Base-by-base conservation (phyloP, 2,797 vertebrate genomes). In the Siniperca scherzeri region DNA sequence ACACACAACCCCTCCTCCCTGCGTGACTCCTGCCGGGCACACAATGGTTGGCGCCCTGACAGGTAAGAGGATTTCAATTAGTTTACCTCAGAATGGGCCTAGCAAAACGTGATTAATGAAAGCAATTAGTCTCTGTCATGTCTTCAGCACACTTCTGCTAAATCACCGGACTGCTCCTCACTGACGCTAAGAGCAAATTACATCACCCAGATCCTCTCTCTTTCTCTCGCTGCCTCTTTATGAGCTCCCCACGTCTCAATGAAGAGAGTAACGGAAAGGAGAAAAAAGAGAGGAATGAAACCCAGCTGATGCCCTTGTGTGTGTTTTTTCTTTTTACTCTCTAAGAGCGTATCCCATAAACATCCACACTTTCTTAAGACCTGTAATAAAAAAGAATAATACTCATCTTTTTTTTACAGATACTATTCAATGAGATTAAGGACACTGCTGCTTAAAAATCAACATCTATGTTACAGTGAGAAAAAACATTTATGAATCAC, bases 61-160 rank as follows among this genome's bases (percentile, higher is more conserved):
- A 94, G 93, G 95, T 93, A 95, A 94, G 94, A 95, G 94, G 95
- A 94, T 96, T 96, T 96, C 94, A 95, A 95, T 96, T 95, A 95
- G 95, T 95, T 96, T 96, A 96, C 93, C 95, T 94, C 94, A 67
- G 92, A 94, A 91, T 87, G 86, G 89, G 89, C 86, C 90, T 87
- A 62, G 87, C 88, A 76, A 96, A 94, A 93, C 84, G 87, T 96
- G 96, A 97, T 96, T 96, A 97, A 97, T 96, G 94, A 95, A 95
- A 93, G 96, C 92, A 96, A 97, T 97, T 96, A 96, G 95, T 96
- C 96, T 96, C 93, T 96, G 96, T 96, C 95, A 95, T 95, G 94
- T 94, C 94, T 94, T 95, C 92, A 87, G 93, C 94, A 87, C 93
- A 89, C 87, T 89, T 81, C 91, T 83, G 87, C 91, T 95, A 95